Percentiles rank a stretch among this genome's conserved stretches.
Evolutionary conservation across 2,797 vertebrate genomes (phyloP).

Genomic region (Tachyglossus aculeatus): DNA sequence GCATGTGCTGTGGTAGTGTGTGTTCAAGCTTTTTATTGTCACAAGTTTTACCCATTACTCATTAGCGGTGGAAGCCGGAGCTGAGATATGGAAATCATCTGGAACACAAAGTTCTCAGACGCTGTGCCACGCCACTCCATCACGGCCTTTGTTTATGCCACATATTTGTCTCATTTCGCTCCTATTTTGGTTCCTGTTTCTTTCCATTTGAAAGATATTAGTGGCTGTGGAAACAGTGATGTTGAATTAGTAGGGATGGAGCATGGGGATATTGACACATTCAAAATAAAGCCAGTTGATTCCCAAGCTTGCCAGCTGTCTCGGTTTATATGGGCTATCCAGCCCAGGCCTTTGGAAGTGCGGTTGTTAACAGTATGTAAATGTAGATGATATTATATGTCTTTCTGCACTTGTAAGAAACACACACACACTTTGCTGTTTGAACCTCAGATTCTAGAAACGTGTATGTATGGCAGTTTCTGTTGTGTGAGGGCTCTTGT

Average conservation of each 20-base stretch:
- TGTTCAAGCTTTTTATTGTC: not conserved
- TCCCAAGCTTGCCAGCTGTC: not conserved
- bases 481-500: too few relatives aligned
- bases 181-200: constrained; percentile 13
- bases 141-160: not conserved
- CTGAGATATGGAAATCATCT: constrained; percentile 18
- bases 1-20: not conserved
- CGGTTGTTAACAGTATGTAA: too few relatives aligned
- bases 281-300: not conserved
- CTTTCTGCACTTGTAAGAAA: too few relatives aligned
- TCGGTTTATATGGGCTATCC: not conserved
- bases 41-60: not conserved
- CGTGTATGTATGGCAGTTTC: too few relatives aligned
- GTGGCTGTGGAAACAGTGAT: constrained; percentile 35
- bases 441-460: too few relatives aligned
- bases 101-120: constrained; percentile 1
- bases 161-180: constrained; percentile 27
- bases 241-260: constrained; percentile 15
- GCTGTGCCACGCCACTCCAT: not conserved
- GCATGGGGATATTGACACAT: not conserved
- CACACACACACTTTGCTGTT: too few relatives aligned
- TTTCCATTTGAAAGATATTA: constrained; percentile 33
- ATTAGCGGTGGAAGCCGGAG: not conserved
- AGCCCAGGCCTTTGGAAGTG: not conserved
- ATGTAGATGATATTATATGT: too few relatives aligned